Percentiles rank a stretch among this genome's conserved stretches.
These are phyloP conservation scores for Bubo scandiacus DNA, from an alignment of 2,113 vertebrate genomes.

Conservation along the genomic window DNA sequence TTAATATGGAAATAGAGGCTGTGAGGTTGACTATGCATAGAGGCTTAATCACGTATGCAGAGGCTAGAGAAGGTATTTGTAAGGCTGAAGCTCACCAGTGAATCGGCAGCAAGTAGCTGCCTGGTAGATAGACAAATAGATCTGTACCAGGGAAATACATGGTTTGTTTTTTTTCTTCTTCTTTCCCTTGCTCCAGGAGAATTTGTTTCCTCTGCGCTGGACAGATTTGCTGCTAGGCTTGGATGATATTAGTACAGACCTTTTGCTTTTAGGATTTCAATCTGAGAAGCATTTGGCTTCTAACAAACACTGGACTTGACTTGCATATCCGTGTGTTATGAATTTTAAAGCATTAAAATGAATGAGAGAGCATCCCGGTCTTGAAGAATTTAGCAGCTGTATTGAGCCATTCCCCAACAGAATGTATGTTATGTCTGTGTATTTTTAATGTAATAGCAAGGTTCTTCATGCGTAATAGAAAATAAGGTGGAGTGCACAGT, in stretches of 20 bases:
- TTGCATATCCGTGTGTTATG: neutral
- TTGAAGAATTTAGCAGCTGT: neutral
- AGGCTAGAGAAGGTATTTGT: constrained; percentile 43
- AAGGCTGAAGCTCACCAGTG: constrained; percentile 37
- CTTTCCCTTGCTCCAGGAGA: neutral
- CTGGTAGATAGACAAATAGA: neutral
- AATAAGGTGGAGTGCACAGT: constrained; percentile 32
- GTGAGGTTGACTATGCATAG: constrained; percentile 74
- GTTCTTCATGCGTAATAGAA: constrained; percentile 20
- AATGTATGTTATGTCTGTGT: neutral
- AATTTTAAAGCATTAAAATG: constrained; percentile 20
- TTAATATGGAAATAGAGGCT: constrained; percentile 74
- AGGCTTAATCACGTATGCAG: constrained; percentile 70
- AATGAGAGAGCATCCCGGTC: neutral
- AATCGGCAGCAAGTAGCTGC: constrained; percentile 48
- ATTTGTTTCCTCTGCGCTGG: neutral
- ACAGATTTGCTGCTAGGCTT: neutral
- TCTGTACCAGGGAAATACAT: neutral
- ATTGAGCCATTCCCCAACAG: neutral
- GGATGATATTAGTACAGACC: neutral
- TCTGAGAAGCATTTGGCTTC: constrained; percentile 15
- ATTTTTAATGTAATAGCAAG: constrained; percentile 28
- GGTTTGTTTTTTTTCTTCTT: neutral
- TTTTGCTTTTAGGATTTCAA: constrained; percentile 35
- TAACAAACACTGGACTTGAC: neutral